These are phyloP conservation scores for Melanerpes aurifrons DNA, from an alignment of 2,113 vertebrate genomes.

Conservation along the genomic window DNA sequence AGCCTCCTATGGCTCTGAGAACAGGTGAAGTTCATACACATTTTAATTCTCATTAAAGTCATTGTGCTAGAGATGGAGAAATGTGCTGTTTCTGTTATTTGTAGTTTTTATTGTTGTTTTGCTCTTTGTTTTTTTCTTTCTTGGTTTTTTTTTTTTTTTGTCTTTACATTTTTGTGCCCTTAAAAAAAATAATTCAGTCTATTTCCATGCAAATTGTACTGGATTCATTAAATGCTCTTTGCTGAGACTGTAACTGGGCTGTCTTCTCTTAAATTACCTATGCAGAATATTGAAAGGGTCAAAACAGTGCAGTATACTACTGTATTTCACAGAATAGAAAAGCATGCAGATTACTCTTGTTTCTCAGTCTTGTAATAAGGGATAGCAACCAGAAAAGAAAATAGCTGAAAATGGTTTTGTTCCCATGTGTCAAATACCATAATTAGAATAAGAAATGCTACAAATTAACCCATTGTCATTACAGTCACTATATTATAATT, in stretches of 20 bases:
- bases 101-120: neutral
- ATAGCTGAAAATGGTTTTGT: conserved; percentile 45
- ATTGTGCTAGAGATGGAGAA: conserved; percentile 18
- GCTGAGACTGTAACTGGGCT: conserved; percentile 43
- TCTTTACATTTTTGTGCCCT: conserved; percentile 22
- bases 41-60: conserved; percentile 52
- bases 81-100: neutral
- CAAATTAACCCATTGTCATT: conserved; percentile 71
- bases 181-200: conserved; percentile 42
- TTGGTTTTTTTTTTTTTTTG: neutral
- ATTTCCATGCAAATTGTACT: conserved; percentile 77
- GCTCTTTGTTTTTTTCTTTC: neutral
- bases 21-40: conserved; percentile 14
- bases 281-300: conserved; percentile 69
- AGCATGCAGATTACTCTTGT: conserved; percentile 49
- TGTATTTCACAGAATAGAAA: conserved; percentile 59
- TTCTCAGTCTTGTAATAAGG: conserved; percentile 50
- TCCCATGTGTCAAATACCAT: conserved; percentile 46
- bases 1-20: neutral
- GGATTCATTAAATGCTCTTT: conserved; percentile 76
- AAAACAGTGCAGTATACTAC: conserved; percentile 45
- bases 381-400: conserved; percentile 52
- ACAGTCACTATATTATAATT: conserved; percentile 50
- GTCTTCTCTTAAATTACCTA: conserved; percentile 52
- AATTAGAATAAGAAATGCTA: conserved; percentile 69